phyloP scores from a whole-genome alignment of 2,888 invertebrate genomes.

The Hydraecia micacea region DNA sequence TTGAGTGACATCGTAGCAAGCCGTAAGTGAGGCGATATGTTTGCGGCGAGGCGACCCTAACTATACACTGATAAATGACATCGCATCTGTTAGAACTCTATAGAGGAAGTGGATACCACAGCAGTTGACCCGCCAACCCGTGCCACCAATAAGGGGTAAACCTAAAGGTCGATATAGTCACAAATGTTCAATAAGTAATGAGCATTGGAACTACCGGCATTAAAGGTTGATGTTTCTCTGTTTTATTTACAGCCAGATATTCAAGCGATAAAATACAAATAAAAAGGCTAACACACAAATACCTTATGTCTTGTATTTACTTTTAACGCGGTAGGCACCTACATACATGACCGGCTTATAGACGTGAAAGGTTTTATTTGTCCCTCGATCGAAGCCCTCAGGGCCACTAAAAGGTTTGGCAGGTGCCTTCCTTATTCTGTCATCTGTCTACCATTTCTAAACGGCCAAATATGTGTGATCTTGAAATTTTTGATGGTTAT shows the following conservation, averaged over 20 bases:
- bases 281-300: slow-evolving; percentile 2
- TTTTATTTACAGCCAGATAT: slow-evolving; percentile 6
- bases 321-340: neutral
- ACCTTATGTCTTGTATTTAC: slow-evolving; percentile 7
- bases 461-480: slow-evolving; percentile 3
- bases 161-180: neutral
- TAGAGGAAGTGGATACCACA: slow-evolving; percentile 25
- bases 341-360: neutral
- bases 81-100: slow-evolving; percentile 27
- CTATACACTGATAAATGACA: slow-evolving; percentile 41
- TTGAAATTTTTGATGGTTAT: slow-evolving; percentile 11
- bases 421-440: slow-evolving; percentile 24
- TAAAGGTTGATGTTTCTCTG: neutral
- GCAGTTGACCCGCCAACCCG: slow-evolving; percentile 22
- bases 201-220: neutral
- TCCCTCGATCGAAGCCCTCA: slow-evolving; percentile 7
- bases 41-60: slow-evolving; percentile 33
- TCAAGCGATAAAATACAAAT: slow-evolving; percentile 1
- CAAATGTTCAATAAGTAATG: slow-evolving; percentile 10
- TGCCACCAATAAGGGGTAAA: neutral
- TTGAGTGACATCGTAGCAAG: slow-evolving; percentile 13
- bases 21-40: slow-evolving; percentile 45
- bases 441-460: slow-evolving; percentile 15
- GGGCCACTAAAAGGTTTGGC: slow-evolving; percentile 15
- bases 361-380: slow-evolving; percentile 35